Percentiles rank a stretch among this genome's conserved stretches.
These are phyloP conservation scores for Notarius lentiginosus DNA, from an alignment of 2,113 vertebrate species.

Conservation along the genomic window DNA sequence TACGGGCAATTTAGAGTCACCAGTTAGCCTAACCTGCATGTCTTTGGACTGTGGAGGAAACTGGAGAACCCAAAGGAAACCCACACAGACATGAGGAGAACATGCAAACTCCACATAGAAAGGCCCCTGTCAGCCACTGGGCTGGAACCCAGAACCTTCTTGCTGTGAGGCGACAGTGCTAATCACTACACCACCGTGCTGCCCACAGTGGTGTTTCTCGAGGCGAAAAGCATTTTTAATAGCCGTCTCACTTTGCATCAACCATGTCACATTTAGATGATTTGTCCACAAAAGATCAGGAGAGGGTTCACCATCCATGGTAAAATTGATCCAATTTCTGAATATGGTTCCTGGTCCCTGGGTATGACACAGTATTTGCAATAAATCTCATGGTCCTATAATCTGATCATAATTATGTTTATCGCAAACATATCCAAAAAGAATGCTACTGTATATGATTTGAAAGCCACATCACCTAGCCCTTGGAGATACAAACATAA, in stretches of 20 bases:
- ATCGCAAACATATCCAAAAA: neutral
- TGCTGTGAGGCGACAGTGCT: too few relatives aligned
- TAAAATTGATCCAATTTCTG: neutral
- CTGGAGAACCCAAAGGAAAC: too few relatives aligned
- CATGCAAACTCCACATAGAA: too few relatives aligned
- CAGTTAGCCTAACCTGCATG: too few relatives aligned
- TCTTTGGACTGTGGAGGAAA: too few relatives aligned
- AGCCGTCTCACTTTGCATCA: neutral
- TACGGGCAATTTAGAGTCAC: too few relatives aligned
- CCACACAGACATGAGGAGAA: too few relatives aligned
- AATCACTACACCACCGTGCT: too few relatives aligned
- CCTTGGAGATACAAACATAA: neutral
- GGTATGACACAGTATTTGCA: neutral
- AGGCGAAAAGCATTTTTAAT: neutral
- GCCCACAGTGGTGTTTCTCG: too few relatives aligned
- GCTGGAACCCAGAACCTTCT: too few relatives aligned
- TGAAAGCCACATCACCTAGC: neutral
- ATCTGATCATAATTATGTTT: neutral
- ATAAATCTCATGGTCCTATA: neutral
- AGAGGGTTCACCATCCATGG: neutral
- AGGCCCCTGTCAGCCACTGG: too few relatives aligned
- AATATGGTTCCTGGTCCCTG: neutral
- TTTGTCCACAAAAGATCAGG: neutral
- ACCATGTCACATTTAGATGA: neutral
- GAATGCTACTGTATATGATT: neutral